Evolutionary conservation across 1,140 invertebrate genomes (phyloP), one percentile per base, ranked within the genome.

Genomic region (Heliconius hewitsoni): DNA sequence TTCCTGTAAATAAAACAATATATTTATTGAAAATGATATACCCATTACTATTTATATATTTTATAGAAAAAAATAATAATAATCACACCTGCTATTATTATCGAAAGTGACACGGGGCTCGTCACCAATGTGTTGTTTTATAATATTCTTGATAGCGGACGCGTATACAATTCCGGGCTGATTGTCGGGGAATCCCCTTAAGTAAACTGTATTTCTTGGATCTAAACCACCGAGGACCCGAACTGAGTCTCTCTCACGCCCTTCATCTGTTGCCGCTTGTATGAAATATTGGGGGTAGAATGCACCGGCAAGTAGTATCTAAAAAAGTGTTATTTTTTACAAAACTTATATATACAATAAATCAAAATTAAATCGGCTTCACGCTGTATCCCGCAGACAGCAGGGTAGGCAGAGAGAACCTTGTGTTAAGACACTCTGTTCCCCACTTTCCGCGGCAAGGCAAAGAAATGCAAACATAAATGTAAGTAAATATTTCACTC

Each of bases 261-360:
- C 86, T 78, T 96, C 95, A 57, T 96, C 93, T 42, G 93, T 83
- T 1, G 90, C 93, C 23, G 89, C 91, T 52, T 96, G 96, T 16
- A 97, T 85, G 93, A 98, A 99, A 89, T 98, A 99, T 90, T 99
- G 97, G 0, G 98, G 98, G 95, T 99, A 99, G 93, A 99, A 99
- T 27, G 98, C 97, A 13, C 97, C 97, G 80, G 96, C 96, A 50
- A 98, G 92, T 3, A 97, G 94, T 50, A 98, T 89, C 97, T 98
- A 86, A 16, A 66, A 8, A 66, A 66, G 55, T 60, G 8, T 66
- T 3, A 16, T 52, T 52, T 52, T 46, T 13, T 13, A 13, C 3
- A 46, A 46, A 46, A 46, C 42, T 46, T 46, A 46, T 34, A 34
- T 34, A 34, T 34, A 34, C 5, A 34, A 34, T 34, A 34, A 34